Base-by-base conservation (phyloP, 2,888 invertebrate species). In the Dryobota labecula region DNA sequence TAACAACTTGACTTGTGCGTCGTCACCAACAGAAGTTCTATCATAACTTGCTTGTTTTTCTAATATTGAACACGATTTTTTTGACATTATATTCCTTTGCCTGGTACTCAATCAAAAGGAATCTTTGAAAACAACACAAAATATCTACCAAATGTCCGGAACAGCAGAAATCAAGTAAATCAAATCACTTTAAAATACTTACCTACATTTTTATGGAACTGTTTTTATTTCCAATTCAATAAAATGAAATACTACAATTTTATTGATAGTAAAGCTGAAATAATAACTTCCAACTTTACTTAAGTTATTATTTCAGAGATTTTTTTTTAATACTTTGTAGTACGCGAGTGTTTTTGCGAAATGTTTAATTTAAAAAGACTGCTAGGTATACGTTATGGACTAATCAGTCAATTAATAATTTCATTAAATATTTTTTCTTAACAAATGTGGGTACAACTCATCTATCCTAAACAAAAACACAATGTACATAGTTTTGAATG, bases 131-230 rank as follows among this genome's bases (percentile, higher is more conserved):
- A 49, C 3, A 60, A 47, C 24, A 65, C n/a, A 36, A 57, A 62
- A 56, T 57, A 69, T 9, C 33, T 69, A 73, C 71, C 67, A 63
- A 77, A 60, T 68, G 58, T 61, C 3, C 2, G 38, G 4, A 64
- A 30, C n/a, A 68, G 15, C 11, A 73, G n/a, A 11, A 70, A n/a
- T 67, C 49, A 67, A 51, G 36, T 53, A 18, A 0, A 7, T 43
- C 15, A 57, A 53, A 73, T 49, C 78, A 70, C 70, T 73, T 64
- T 69, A 45, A 30, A 45, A 71, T 24, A 51, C 41, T 49, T 18
- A 45, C 30, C 24, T 38, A 57, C 5, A 49, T 63, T 67, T 70
- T 68, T 63, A 76, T 54, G 27, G 8, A 49, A 24, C 5, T 24
- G 11, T 49, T 13, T 13, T 49, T 49, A 49, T 24, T 49, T 24